phyloP scores from a whole-genome alignment of 2,888 invertebrate species.

The Celastrina argiolus region DNA sequence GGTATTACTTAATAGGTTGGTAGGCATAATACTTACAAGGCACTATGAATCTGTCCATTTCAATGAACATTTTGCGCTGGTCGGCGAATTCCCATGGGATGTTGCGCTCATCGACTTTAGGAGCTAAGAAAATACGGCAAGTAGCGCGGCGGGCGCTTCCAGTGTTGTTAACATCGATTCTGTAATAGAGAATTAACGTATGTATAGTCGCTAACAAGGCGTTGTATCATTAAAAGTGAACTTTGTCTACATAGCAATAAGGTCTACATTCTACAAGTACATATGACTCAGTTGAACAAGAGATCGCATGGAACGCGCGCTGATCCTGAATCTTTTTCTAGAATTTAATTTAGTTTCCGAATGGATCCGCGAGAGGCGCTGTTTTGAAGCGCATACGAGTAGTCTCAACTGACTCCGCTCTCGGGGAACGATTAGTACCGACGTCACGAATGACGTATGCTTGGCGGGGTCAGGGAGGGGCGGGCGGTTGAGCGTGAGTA shows the following conservation, averaged over 20 bases:
- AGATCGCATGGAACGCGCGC: no score
- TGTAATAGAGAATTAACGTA: slow-evolving; percentile 33
- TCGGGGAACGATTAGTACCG: not conserved
- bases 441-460: not conserved
- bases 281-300: no score
- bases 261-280: not conserved
- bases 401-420: not conserved
- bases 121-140: slow-evolving; percentile 83
- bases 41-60: slow-evolving; percentile 84
- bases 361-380: not conserved
- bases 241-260: no score
- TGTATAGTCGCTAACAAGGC: no score
- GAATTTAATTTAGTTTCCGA: not conserved
- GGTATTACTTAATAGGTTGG: no score
- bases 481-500: not conserved
- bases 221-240: no score
- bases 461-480: not conserved
- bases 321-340: no score
- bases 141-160: slow-evolving; percentile 75
- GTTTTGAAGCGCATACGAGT: not conserved
- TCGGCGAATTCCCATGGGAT: slow-evolving; percentile 79
- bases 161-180: slow-evolving; percentile 73
- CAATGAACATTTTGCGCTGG: slow-evolving; percentile 83
- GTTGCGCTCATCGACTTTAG: slow-evolving; percentile 83
- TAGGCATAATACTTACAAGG: slow-evolving; percentile 68